Percentiles rank a stretch among this genome's conserved stretches.
phyloP scores from a whole-genome alignment of 2,113 vertebrate genomes.

The Tricholaema leucomelas region DNA sequence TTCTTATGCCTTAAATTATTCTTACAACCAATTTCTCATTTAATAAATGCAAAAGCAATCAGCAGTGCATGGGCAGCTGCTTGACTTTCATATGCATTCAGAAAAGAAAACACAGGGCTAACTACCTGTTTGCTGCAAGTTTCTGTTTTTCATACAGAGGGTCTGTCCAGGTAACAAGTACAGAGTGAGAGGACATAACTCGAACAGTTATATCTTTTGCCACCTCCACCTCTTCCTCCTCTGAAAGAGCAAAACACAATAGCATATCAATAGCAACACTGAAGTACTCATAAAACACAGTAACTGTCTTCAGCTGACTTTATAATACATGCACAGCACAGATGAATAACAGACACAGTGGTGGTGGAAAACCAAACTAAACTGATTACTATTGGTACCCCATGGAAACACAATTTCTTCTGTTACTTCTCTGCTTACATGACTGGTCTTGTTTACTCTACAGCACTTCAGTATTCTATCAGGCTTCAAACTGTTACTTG shows the following conservation, averaged over 20 bases:
- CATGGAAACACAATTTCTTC: neutral
- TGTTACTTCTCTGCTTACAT: neutral
- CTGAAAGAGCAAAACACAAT: conserved; percentile 73
- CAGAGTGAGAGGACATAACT: conserved; percentile 94
- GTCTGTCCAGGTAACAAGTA: conserved; percentile 93
- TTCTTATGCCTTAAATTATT: neutral
- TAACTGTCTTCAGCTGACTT: neutral
- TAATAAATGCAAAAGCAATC: neutral
- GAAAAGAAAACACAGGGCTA: neutral
- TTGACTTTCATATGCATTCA: neutral
- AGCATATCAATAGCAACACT: neutral
- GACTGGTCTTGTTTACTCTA: neutral
- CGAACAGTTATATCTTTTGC: conserved; percentile 88
- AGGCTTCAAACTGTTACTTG: neutral
- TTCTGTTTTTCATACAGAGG: conserved; percentile 86
- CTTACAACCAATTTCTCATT: neutral
- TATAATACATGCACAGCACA: neutral
- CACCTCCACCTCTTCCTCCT: conserved; percentile 83
- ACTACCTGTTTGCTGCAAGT: conserved; percentile 72
- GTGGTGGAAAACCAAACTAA: neutral
- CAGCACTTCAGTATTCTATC: neutral
- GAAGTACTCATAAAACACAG: neutral
- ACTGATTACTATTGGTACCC: neutral
- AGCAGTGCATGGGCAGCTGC: neutral
- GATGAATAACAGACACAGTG: neutral